Evolutionary conservation across 2,888 invertebrate species (phyloP), one percentile per base, ranked within the genome.

Genomic region (Hydrotaea cyrtoneurina): DNA sequence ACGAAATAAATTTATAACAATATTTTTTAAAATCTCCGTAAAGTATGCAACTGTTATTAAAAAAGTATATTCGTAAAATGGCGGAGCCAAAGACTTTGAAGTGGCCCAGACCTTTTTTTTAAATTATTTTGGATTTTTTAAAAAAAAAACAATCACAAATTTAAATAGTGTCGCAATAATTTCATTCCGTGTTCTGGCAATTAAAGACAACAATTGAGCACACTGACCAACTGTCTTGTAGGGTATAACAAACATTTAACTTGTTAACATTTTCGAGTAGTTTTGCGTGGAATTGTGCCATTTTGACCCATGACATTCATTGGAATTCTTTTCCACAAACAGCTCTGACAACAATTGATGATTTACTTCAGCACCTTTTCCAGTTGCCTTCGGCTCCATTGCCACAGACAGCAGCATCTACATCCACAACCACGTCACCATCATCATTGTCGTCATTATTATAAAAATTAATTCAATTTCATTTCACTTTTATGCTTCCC

Each of bases 381-480:
- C 11, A 26, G 13, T 26, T 11, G 13, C 13, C 59, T 26, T 19
- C 59, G 46, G 4, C 31, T 46, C 39, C 39, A 71, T 71, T n/a
- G 73, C 71, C 11, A 78, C 50, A 19, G 43, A 26, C 59, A 50
- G 46, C 62, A 78, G 1, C 57, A 73, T 31, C n/a, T 39, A 59
- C 59, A 17, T 74, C 43, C 17, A 39, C 31, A 72, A 78, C 21
- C 46, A 73, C 77, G 21, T 43, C 46, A 39, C 46, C 73, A 76
- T 77, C 80, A 77, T 72, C 62, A 78, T 84, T 78, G 80, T 69
- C 21, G 69, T 75, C 43, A 78, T 84, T 80, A 84, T 78, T 50
- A 71, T 46, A 36, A 64, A 80, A 84, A 75, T 75, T 78, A 80
- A 84, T 78, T 84, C 80, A 84, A 80, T 78, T 80, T 78, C 46